Conservation (phyloP, 2,888 invertebrate species). For the Erebia ligea region DNA sequence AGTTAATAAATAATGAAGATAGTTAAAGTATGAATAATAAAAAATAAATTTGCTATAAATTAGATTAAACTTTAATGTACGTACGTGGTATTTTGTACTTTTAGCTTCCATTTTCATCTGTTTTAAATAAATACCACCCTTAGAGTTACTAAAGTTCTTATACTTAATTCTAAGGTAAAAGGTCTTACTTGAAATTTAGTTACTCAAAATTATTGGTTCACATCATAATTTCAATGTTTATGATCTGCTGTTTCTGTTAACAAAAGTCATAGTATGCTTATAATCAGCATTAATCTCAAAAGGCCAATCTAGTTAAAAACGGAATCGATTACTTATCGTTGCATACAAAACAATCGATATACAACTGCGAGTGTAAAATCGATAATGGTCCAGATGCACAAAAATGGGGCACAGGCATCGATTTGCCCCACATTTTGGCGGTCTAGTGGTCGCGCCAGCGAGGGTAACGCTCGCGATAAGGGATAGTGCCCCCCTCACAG, state of each 20-base stretch:
- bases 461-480: slow-evolving; percentile 83
- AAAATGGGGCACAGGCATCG: slow-evolving; percentile 81
- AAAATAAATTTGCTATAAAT: slow-evolving; percentile 1
- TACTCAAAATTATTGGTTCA: too few species aligned
- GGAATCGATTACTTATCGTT: slow-evolving; percentile 12
- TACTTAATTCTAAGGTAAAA: too few species aligned
- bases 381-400: slow-evolving; percentile 82
- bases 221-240: too few species aligned
- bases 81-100: neutral
- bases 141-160: neutral
- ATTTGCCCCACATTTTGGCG: slow-evolving; percentile 82
- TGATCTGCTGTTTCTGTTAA: too few species aligned
- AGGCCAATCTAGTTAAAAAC: neutral
- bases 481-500: slow-evolving; percentile 79
- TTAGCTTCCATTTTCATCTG: neutral
- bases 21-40: slow-evolving; percentile 9
- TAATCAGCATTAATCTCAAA: neutral
- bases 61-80: neutral
- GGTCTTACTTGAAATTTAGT: too few species aligned
- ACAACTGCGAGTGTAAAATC: slow-evolving; percentile 59
- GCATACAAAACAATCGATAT: slow-evolving; percentile 41
- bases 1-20: slow-evolving; percentile 17
- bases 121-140: neutral
- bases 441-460: slow-evolving; percentile 76
- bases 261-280: too few species aligned